A percentile compares a stretch with the other conserved stretches of the same genome.
Conservation (phyloP, 2,888 invertebrate genomes). For the Parnassius orleans region DNA sequence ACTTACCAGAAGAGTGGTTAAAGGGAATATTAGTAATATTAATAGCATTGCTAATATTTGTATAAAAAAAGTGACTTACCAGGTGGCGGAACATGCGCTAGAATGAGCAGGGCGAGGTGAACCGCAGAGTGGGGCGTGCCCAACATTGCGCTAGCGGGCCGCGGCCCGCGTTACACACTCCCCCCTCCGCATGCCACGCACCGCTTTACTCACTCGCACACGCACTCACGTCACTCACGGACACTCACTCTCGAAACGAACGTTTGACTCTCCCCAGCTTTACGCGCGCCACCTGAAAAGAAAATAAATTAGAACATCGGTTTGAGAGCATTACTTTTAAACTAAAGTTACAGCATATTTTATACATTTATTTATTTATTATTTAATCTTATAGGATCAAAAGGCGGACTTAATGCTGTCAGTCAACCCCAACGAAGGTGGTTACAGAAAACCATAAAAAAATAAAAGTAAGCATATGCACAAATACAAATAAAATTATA, state of each 20-base stretch:
- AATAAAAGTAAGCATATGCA: too few species aligned
- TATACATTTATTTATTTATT: too few species aligned
- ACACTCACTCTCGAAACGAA: conserved; percentile 33
- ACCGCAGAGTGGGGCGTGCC: conserved; percentile 51
- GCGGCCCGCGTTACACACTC: conserved; percentile 44
- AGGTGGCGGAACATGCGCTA: conserved; percentile 57
- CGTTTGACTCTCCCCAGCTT: conserved; percentile 34
- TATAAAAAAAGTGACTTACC: conserved; percentile 46
- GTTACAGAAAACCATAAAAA: too few species aligned
- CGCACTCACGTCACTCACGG: conserved; percentile 28
- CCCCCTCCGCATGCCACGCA: conserved; percentile 34
- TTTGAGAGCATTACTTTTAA: too few species aligned
- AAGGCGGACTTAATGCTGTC: too few species aligned
- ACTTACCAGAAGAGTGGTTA: too few species aligned
- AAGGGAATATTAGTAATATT: too few species aligned
- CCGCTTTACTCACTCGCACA: conserved; percentile 32
- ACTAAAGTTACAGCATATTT: too few species aligned
- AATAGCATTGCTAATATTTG: too few species aligned
- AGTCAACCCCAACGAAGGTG: too few species aligned
- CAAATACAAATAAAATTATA: too few species aligned
- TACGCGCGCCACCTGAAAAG: conserved; percentile 13
- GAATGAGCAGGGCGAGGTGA: conserved; percentile 56
- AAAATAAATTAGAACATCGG: background rate
- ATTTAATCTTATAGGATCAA: too few species aligned
- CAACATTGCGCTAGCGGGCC: conserved; percentile 56